Evolutionary conservation across 2,888 invertebrate genomes (phyloP), one percentile per base, ranked within the genome.

Genomic region (Epiblema foenella): DNA sequence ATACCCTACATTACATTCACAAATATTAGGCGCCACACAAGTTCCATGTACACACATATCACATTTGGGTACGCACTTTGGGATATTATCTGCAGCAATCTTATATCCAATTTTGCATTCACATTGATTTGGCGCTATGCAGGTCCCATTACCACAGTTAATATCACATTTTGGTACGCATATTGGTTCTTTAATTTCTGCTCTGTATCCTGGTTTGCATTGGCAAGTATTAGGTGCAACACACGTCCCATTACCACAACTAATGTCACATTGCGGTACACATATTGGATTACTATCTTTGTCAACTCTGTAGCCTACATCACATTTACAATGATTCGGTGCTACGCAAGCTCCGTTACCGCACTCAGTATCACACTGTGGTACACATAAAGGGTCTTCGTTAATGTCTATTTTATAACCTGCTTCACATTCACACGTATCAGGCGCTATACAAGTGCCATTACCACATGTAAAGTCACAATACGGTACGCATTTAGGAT

Each of bases 11-110:
- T 85, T 81, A 73, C 94, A 94, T 58, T 86, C 76, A 74, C 93
- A 94, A 0, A 78, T 82, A 51, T 93, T 84, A 3, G 94, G 94
- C 0, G 87, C 88, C 0, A 88, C 82, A 77, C 94, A 94, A 15
- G 72, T 75, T 17, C 92, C 94, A 76, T 94, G 93, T 8, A 82
- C 79, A 62, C 94, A 94, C 51, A 84, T 84, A 7, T 68, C 33
- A 70, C 94, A 94, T 17, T 87, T 75, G 0, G 94, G 93, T 60
- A 83, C 82, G 73, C 94, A 94, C 7, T 9, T 68, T n/a, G 68
- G n/a, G 24, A 29, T 24, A 18, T 12, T 60, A 20, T 20, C 29
- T 18, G 63, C 24, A 46, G 49, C 42, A 18, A 57, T 17, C 65
- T 63, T 24, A 68, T 84, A 88, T 3, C 85, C 88, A 0, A 69